Percentiles rank a stretch among this genome's conserved stretches.
phyloP scores from a whole-genome alignment of 2,888 invertebrate species.

The Dynastes hyllus region DNA sequence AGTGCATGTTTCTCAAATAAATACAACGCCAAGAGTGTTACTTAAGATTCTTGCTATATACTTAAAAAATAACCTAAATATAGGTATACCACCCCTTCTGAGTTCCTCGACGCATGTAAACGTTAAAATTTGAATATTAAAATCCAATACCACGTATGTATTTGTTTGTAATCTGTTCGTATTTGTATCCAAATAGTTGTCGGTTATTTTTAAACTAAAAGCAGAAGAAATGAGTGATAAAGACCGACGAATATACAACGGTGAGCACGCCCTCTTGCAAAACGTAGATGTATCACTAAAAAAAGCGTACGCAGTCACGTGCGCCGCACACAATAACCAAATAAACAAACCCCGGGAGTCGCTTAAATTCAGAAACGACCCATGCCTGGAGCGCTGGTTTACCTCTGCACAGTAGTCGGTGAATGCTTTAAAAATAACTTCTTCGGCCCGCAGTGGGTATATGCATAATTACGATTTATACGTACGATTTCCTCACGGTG shows the following conservation, averaged over 20 bases:
- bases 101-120: not conserved
- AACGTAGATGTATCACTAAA: conserved; percentile 25
- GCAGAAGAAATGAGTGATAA: not conserved
- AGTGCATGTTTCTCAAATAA: no score
- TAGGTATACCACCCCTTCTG: conserved; percentile 31
- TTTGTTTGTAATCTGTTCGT: not conserved
- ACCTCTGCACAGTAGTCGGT: conserved; percentile 37
- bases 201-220: conserved; percentile 34
- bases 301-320: conserved; percentile 40
- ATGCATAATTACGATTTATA: conserved; percentile 37
- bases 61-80: conserved; percentile 23
- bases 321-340: conserved; percentile 41
- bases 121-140: not conserved
- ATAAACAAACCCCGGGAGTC: conserved; percentile 46
- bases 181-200: conserved; percentile 1
- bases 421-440: conserved; percentile 41
- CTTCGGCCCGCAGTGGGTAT: conserved; percentile 29
- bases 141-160: not conserved
- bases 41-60: not conserved
- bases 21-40: no score
- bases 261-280: conserved; percentile 25
- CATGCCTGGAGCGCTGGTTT: conserved; percentile 36
- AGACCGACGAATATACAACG: not conserved
- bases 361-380: conserved; percentile 42
- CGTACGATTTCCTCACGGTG: conserved; percentile 6